Conservation (phyloP, 2,888 invertebrate species). For the Iphiclides podalirius region DNA sequence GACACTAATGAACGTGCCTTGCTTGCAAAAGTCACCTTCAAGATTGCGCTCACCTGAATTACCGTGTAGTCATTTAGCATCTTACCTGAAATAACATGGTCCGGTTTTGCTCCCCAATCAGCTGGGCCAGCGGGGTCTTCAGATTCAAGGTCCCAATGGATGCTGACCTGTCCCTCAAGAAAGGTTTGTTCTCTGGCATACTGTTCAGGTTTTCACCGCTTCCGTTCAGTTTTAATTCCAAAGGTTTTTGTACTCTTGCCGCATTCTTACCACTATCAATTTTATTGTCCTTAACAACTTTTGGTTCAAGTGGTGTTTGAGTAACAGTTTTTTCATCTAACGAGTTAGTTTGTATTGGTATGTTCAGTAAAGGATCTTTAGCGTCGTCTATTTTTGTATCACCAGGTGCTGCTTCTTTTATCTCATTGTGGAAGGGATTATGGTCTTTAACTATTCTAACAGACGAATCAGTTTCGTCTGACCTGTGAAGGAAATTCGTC, state of each 20-base stretch:
- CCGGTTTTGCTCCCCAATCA: constrained; percentile 87
- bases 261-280: no score
- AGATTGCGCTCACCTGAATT: no score
- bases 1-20: no score
- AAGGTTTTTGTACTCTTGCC: constrained; percentile 31
- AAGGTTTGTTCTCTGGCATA: constrained; percentile 64
- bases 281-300: constrained; percentile 22
- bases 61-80: no score
- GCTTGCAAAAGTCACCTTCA: no score
- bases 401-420: constrained; percentile 24
- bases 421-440: constrained; percentile 31
- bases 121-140: constrained; percentile 68
- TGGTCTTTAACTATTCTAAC: constrained; percentile 23
- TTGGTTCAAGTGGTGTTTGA: constrained; percentile 25
- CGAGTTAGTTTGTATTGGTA: constrained; percentile 22
- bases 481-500: constrained; percentile 26
- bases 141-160: constrained; percentile 80
- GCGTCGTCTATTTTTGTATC: constrained; percentile 20
- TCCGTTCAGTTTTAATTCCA: constrained; percentile 26
- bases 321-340: constrained; percentile 18
- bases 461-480: constrained; percentile 13
- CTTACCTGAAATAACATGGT: constrained; percentile 95
- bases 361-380: constrained; percentile 31
- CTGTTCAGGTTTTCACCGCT: constrained; percentile 17
- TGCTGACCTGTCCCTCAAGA: constrained; percentile 79